Percentiles rank a stretch among this genome's conserved stretches.
phyloP scores from a whole-genome alignment of 2,113 vertebrate species.

The Gobius niger region DNA sequence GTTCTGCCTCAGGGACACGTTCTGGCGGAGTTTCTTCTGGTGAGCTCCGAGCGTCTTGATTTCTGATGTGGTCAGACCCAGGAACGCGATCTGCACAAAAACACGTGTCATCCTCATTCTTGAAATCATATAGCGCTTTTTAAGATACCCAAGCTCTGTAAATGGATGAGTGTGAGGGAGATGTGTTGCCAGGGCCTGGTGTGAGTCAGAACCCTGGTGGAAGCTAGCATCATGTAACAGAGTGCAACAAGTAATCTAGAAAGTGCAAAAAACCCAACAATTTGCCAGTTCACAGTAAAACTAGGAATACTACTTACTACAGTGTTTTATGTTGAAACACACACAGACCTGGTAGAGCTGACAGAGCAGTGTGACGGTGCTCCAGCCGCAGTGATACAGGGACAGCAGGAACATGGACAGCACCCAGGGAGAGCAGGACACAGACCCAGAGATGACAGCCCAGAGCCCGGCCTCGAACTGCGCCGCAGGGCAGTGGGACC shows the following conservation, averaged over 20 bases:
- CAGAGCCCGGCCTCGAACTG: slow-evolving; percentile 78
- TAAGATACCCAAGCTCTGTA: no score
- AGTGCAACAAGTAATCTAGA: no score
- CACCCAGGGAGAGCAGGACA: slow-evolving; percentile 88
- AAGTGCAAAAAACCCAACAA: no score
- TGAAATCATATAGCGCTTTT: no score
- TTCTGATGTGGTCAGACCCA: slow-evolving; percentile 91
- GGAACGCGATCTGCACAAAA: slow-evolving; percentile 80
- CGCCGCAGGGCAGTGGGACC: slow-evolving; percentile 75
- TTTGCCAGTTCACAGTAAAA: neutral
- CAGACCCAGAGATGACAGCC: slow-evolving; percentile 73
- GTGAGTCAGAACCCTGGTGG: no score
- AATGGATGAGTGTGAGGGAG: no score
- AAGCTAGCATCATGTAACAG: no score
- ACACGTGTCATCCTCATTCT: neutral
- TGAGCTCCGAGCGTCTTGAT: slow-evolving; percentile 79
- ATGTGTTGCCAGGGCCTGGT: no score
- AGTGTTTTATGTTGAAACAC: neutral
- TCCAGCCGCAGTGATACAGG: slow-evolving; percentile 83
- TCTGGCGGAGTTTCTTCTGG: slow-evolving; percentile 78
- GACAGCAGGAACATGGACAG: slow-evolving; percentile 80
- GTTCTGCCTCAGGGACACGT: slow-evolving; percentile 84
- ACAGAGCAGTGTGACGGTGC: slow-evolving; percentile 74
- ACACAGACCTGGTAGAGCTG: slow-evolving; percentile 89
- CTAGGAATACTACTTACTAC: no score